phyloP scores from a whole-genome alignment of 2,797 vertebrate species.

The Apodemus agrarius region DNA sequence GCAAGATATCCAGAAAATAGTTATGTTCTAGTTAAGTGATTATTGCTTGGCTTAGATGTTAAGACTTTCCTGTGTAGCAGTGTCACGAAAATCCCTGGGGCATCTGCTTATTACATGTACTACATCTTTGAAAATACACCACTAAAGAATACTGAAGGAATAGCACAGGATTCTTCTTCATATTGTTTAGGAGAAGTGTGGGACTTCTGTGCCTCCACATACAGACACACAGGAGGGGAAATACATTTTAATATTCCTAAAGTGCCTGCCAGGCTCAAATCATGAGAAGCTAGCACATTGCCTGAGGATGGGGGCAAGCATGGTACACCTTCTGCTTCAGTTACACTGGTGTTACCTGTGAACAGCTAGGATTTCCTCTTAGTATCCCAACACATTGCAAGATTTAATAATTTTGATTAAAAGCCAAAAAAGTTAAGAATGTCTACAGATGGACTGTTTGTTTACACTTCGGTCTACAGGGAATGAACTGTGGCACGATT shows the following conservation, averaged over 20 bases:
- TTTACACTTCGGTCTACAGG: slow-evolving; percentile 51
- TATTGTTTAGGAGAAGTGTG: background rate
- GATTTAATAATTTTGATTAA: slow-evolving; percentile 54
- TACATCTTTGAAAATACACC: background rate
- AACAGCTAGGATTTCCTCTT: slow-evolving; percentile 17
- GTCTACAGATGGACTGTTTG: slow-evolving; percentile 47
- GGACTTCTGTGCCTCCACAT: background rate
- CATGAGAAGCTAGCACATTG: background rate
- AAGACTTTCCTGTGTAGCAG: background rate
- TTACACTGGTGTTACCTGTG: background rate
- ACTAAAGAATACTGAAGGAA: background rate
- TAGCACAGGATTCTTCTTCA: slow-evolving; percentile 21
- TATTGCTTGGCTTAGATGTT: background rate
- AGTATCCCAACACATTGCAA: slow-evolving; percentile 27
- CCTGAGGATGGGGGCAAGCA: background rate
- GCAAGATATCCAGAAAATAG: slow-evolving; percentile 44
- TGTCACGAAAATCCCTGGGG: slow-evolving; percentile 14
- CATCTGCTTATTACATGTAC: background rate
- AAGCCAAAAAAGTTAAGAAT: slow-evolving; percentile 36
- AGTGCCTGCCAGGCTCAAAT: background rate
- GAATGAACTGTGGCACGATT: slow-evolving; percentile 79
- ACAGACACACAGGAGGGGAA: background rate
- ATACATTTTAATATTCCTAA: slow-evolving; percentile 26
- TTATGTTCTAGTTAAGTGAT: slow-evolving; percentile 44
- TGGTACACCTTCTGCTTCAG: slow-evolving; percentile 7